Conservation (phyloP, 2,113 vertebrate species). For the Neopipo cinnamomea region DNA sequence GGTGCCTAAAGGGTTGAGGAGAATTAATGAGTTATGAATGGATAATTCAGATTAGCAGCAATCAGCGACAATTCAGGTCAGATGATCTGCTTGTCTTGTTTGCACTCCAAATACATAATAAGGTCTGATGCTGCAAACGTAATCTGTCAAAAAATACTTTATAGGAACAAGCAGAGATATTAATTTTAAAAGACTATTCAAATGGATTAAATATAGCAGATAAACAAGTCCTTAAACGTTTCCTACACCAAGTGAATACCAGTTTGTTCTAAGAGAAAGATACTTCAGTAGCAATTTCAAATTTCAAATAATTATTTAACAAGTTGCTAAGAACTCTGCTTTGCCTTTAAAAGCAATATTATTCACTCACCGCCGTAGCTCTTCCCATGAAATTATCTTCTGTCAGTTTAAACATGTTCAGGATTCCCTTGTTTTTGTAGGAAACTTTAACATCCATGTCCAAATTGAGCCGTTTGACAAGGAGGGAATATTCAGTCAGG, state of each 20-base stretch:
- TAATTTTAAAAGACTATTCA: neutral
- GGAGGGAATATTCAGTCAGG: conserved; percentile 79
- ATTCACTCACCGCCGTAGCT: conserved; percentile 73
- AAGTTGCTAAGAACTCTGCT: neutral
- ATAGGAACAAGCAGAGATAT: neutral
- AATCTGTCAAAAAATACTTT: neutral
- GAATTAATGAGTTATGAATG: neutral
- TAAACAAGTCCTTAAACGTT: neutral
- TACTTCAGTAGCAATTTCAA: neutral
- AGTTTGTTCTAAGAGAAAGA: neutral
- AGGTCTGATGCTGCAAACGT: neutral
- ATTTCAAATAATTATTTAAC: neutral
- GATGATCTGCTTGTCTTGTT: neutral
- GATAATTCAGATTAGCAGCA: neutral
- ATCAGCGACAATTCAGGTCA: neutral
- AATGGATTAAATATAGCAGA: neutral
- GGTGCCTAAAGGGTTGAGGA: conserved; percentile 53
- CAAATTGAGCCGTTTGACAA: conserved; percentile 67
- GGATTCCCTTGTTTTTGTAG: conserved; percentile 70
- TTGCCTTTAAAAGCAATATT: neutral
- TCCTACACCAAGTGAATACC: neutral
- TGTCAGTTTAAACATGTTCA: conserved; percentile 72
- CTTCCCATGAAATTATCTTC: conserved; percentile 73
- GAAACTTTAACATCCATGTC: conserved; percentile 79
- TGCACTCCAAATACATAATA: neutral